Percentiles rank a stretch among this genome's conserved stretches.
Evolutionary conservation across 1,140 invertebrate species (phyloP).

Genomic region (Danaus melanippus): DNA sequence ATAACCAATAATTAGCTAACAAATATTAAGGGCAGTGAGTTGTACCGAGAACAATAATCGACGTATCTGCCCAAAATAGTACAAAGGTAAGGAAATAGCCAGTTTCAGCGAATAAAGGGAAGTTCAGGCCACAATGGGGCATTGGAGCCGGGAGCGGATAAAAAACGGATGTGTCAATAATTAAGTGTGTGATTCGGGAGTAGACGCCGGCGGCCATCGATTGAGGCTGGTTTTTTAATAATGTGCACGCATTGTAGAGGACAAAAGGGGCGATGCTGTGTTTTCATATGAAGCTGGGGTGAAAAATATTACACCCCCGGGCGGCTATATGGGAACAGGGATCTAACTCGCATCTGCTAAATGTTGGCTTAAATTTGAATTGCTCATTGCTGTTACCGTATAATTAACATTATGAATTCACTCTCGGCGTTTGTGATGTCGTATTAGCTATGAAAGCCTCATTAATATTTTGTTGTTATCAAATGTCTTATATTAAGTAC

Average conservation of each 20-base stretch:
- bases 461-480: too few species aligned
- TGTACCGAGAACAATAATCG: conserved; percentile 27
- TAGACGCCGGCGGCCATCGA: conserved; percentile 54
- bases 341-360: conserved; percentile 25
- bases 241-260: conserved; percentile 48
- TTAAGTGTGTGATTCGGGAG: conserved; percentile 61
- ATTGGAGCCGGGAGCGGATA: conserved; percentile 32
- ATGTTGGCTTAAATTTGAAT: conserved; percentile 32
- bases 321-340: conserved; percentile 48
- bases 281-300: conserved; percentile 55
- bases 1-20: conserved; percentile 57
- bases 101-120: conserved; percentile 49
- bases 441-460: too few species aligned
- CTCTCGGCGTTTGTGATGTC: conserved; percentile 1
- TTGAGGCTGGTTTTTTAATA: conserved; percentile 47
- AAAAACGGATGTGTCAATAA: conserved; percentile 70
- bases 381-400: conserved; percentile 34
- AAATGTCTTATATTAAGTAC: too few species aligned
- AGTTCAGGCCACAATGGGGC: conserved; percentile 52
- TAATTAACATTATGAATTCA: conserved; percentile 21
- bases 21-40: conserved; percentile 23
- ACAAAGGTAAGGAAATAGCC: conserved; percentile 64
- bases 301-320: conserved; percentile 68
- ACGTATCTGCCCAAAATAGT: conserved; percentile 23
- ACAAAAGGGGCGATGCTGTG: conserved; percentile 51